Conservation (phyloP, 2,113 vertebrate species). For the Sinocyclocheilus maitianheensis region DNA sequence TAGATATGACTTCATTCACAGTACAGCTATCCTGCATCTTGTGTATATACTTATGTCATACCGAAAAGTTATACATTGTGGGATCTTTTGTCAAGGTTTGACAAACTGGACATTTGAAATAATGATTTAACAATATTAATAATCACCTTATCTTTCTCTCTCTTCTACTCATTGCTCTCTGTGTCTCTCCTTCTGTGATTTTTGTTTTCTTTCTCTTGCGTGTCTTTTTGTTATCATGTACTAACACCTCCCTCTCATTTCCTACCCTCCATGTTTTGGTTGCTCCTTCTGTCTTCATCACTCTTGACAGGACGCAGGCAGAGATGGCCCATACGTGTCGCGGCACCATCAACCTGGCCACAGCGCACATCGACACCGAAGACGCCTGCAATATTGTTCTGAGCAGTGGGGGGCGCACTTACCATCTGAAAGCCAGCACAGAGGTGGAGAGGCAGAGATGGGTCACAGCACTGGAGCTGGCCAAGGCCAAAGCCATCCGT, state of each 20-base stretch:
- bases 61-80: neutral
- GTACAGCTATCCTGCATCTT: neutral
- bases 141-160: neutral
- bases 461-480: conserved; percentile 91
- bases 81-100: neutral
- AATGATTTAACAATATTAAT: neutral
- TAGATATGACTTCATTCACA: neutral
- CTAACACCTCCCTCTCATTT: neutral
- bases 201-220: too few relatives aligned
- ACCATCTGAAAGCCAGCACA: conserved; percentile 93
- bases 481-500: conserved; percentile 92
- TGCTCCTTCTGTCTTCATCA: neutral
- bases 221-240: too few relatives aligned
- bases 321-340: conserved; percentile 99
- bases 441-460: conserved; percentile 95
- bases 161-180: neutral
- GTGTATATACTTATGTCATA: too few relatives aligned
- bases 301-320: conserved; percentile 85
- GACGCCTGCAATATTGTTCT: conserved; percentile 94
- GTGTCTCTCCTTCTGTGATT: neutral
- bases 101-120: neutral
- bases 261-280: neutral
- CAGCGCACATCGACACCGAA: conserved; percentile 90
- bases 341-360: conserved; percentile 94
- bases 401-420: conserved; percentile 90